Evolutionary conservation across 1,140 invertebrate genomes (phyloP).

Genomic region (Nasonia vitripennis): DNA sequence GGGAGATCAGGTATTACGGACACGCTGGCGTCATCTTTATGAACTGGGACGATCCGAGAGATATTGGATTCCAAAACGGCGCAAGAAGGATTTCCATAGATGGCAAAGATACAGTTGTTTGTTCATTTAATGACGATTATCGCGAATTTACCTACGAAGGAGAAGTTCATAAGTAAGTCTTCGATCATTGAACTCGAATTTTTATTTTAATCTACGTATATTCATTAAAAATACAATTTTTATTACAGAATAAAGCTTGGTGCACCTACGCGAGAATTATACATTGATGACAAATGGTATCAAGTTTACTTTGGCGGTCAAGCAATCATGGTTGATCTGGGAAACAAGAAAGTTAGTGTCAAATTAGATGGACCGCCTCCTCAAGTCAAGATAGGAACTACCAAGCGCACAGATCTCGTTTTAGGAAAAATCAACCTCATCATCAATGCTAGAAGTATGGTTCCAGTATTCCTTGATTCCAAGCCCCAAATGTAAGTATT

Average conservation of each 20-base stretch:
- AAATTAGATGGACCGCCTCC: constrained; percentile 92
- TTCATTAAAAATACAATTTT: constrained; percentile 33
- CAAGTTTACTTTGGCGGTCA: constrained; percentile 95
- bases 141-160: constrained; percentile 84
- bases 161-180: constrained; percentile 77
- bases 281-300: constrained; percentile 90
- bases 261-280: constrained; percentile 93
- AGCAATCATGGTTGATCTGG: constrained; percentile 87
- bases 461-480: constrained; percentile 90
- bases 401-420: constrained; percentile 84
- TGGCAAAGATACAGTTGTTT: constrained; percentile 80
- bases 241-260: constrained; percentile 87
- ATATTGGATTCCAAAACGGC: constrained; percentile 88
- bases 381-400: constrained; percentile 85
- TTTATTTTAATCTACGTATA: constrained; percentile 2
- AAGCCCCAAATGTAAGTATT: constrained; percentile 82
- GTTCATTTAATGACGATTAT: constrained; percentile 84
- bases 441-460: constrained; percentile 85
- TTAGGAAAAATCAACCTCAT: constrained; percentile 89
- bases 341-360: constrained; percentile 84
- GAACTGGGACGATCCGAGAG: constrained; percentile 88
- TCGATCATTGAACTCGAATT: constrained; percentile 27
- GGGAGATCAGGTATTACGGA: constrained; percentile 91
- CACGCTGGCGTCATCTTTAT: constrained; percentile 89
- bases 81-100: constrained; percentile 81